Conservation (phyloP, 1,140 invertebrate genomes). For the Pinna nobilis region DNA sequence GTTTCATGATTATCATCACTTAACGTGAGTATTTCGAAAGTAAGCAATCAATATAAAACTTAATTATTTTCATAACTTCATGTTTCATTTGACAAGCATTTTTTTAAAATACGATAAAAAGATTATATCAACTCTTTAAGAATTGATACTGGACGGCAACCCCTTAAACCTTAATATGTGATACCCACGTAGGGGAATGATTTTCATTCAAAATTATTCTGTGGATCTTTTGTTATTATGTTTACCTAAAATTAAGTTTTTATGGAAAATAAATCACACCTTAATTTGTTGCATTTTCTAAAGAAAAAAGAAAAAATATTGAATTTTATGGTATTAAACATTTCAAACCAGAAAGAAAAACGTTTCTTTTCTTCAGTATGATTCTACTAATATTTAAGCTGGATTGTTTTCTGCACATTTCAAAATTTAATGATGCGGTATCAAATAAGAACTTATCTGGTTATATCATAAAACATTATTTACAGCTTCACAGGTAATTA, state of each 20-base stretch:
- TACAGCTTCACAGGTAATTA: constrained; percentile 80
- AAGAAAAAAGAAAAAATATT: no score
- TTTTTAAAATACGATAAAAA: not conserved
- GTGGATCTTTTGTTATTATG: no score
- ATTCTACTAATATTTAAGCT: not conserved
- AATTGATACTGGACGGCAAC: no score
- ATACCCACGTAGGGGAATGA: no score
- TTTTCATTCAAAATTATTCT: no score
- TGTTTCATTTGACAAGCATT: not conserved
- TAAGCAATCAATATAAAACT: not conserved
- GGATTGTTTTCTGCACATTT: not conserved
- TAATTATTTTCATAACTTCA: not conserved
- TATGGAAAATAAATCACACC: no score
- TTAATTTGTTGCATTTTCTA: no score
- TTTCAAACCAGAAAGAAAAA: not conserved
- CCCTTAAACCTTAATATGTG: no score
- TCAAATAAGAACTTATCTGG: not conserved
- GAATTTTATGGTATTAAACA: not conserved
- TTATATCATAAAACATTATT: constrained; percentile 2
- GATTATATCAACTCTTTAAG: not conserved
- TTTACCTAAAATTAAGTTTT: no score
- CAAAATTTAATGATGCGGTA: not conserved
- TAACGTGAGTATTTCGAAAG: constrained; percentile 82
- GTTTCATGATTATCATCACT: constrained; percentile 92
- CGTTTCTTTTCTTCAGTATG: not conserved